Evolutionary conservation across 2,888 invertebrate genomes (phyloP).

Genomic region (Cheilosia soror): DNA sequence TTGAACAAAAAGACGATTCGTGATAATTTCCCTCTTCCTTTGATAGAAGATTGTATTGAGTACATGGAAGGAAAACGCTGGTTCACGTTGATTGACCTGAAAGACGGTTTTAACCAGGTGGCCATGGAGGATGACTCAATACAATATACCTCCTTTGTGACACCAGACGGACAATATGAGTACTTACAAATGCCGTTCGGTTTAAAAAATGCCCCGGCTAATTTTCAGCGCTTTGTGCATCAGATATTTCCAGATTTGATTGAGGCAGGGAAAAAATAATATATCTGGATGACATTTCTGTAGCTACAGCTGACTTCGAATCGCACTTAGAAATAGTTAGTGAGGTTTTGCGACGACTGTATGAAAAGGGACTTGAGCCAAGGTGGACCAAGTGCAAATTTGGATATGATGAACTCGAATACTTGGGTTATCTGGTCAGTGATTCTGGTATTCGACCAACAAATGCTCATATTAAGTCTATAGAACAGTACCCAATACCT

Average conservation of each 20-base stretch:
- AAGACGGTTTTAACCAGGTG: conserved; percentile 5
- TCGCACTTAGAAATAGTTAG: not conserved
- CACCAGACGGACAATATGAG: not conserved
- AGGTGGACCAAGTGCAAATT: conserved; percentile 12
- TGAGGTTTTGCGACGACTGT: conserved; percentile 1
- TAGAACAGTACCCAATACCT: not conserved
- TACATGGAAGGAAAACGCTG: not conserved
- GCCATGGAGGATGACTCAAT: not conserved
- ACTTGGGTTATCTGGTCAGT: conserved; percentile 23
- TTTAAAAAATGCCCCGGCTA: not conserved
- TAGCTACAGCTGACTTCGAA: conserved; percentile 24
- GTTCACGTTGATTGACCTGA: conserved; percentile 1
- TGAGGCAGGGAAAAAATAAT: conserved; percentile 1
- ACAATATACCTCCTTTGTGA: not conserved
- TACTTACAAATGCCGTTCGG: conserved; percentile 1
- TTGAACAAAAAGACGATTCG: too few species aligned
- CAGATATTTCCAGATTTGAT: not conserved
- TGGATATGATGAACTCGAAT: conserved; percentile 20
- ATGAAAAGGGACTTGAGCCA: conserved; percentile 16
- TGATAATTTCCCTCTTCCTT: not conserved
- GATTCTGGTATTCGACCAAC: conserved; percentile 2
- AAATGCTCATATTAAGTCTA: not conserved
- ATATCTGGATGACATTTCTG: conserved; percentile 16
- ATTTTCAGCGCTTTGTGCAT: conserved; percentile 1
- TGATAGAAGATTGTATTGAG: not conserved